Evolutionary conservation across 2,888 invertebrate genomes (phyloP).

Genomic region (Neocrepidodera transversa): DNA sequence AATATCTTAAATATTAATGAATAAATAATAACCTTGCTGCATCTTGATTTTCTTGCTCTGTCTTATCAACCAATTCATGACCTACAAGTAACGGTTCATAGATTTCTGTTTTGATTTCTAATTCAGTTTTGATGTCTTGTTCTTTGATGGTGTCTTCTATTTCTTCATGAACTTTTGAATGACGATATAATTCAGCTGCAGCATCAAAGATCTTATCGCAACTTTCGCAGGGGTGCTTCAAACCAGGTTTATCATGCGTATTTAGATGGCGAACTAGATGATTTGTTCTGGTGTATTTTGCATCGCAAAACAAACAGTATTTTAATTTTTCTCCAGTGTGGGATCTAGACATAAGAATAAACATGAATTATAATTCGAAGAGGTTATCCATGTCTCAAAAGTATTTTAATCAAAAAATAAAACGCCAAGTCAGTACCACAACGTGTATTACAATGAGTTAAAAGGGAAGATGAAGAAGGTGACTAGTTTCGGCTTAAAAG

Average conservation of each 20-base stretch:
- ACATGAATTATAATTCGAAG: background rate
- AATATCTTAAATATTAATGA: too few species aligned
- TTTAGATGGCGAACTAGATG: slow-evolving; percentile 56
- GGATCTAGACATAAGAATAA: slow-evolving; percentile 34
- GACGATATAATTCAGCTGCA: slow-evolving; percentile 43
- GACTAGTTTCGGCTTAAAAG: too few species aligned
- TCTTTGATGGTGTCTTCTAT: slow-evolving; percentile 33
- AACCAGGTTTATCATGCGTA: slow-evolving; percentile 49
- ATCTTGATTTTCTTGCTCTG: slow-evolving; percentile 12
- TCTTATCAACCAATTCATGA: slow-evolving; percentile 17
- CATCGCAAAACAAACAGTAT: slow-evolving; percentile 54
- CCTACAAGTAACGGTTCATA: slow-evolving; percentile 23
- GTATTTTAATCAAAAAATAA: too few species aligned
- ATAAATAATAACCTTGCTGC: slow-evolving; percentile 12
- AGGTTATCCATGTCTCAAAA: too few species aligned
- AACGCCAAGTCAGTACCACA: too few species aligned
- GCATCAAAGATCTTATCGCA: slow-evolving; percentile 41
- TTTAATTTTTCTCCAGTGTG: slow-evolving; percentile 56
- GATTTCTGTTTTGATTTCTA: slow-evolving; percentile 31
- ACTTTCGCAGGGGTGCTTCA: slow-evolving; percentile 42
- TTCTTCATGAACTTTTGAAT: slow-evolving; percentile 42
- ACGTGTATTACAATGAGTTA: too few species aligned
- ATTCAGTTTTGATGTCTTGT: slow-evolving; percentile 34
- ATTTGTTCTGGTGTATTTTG: slow-evolving; percentile 54
- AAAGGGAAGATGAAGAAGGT: too few species aligned